Conservation (phyloP, 2,113 vertebrate genomes). For the Ranitomeya imitator region DNA sequence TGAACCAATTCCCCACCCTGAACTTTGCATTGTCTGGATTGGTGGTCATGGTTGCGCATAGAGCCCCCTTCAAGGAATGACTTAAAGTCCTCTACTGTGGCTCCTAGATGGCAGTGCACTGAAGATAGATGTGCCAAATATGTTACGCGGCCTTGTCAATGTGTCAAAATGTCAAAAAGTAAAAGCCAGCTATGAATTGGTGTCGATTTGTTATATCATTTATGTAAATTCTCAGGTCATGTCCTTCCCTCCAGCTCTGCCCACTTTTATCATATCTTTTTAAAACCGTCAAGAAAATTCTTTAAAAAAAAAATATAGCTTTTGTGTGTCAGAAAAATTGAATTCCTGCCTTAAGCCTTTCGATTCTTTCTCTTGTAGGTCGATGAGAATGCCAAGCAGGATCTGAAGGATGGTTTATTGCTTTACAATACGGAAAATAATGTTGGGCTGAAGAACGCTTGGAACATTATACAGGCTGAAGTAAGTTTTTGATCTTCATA, state of each 20-base stretch:
- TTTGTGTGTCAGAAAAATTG: too few relatives aligned
- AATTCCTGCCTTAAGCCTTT: too few relatives aligned
- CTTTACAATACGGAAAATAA: conserved; percentile 96
- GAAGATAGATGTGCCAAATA: too few relatives aligned
- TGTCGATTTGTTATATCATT: too few relatives aligned
- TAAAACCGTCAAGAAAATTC: too few relatives aligned
- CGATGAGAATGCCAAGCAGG: conserved; percentile 90
- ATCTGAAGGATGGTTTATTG: conserved; percentile 91
- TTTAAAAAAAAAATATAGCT: too few relatives aligned
- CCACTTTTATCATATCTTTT: too few relatives aligned
- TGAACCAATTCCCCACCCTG: background rate
- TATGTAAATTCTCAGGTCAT: too few relatives aligned
- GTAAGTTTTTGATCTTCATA: conserved; percentile 64
- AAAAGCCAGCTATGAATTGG: too few relatives aligned
- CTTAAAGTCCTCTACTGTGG: background rate
- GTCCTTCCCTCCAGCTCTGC: too few relatives aligned
- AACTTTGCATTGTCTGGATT: background rate
- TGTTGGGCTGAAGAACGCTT: conserved; percentile 92
- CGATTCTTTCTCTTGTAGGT: conserved; percentile 72
- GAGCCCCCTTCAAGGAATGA: background rate
- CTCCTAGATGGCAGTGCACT: background rate
- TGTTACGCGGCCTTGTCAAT: too few relatives aligned
- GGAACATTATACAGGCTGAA: conserved; percentile 99
- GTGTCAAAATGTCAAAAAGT: too few relatives aligned
- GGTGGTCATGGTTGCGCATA: background rate